Base-by-base conservation (phyloP, 2,888 invertebrate genomes). In the Papilio elwesi region DNA sequence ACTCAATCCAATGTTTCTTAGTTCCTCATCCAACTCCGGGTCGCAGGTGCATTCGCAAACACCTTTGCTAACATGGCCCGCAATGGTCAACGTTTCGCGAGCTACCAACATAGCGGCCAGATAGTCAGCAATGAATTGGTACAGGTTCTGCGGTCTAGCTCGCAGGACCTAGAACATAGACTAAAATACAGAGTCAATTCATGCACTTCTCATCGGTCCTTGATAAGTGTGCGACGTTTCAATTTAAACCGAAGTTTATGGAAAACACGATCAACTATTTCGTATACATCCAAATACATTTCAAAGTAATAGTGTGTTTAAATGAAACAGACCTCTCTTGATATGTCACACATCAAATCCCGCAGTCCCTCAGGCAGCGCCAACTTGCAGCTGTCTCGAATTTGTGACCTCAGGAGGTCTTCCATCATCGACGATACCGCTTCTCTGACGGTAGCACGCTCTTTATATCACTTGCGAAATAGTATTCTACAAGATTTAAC, bases 341-440 rank as follows among this genome's bases (percentile, higher is more conserved):
- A 95, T 76, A 97, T 96, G 84, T 97, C 97, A 63, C 94, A 91
- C 91, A 97, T 95, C 62, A 97, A 85, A 81, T 97, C 97, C 8
- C 94, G 91, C 6, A 97, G 86, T 0, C 97, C 97, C 70, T 96
- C 94, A 0, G 97, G 97, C 38, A 96, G 84, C 8, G 85, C 85
- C 9, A 91, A 73, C 10, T 77, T 84, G 59, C 88, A 88, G 52
- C 78, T 84, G 0, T 85, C 81, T 2, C 75, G 75, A 70, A 90
- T 87, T 77, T 90, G 88, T 0, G 83, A 78, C 57, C 81, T 77
- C 6, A 87, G 66, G 75, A 88, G 82, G 79, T 87, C 81, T 6
- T 82, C 79, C 88, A 88, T 90, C 7, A 11, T 71, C 11, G 2
- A 15, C 38, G 36, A 43, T 36, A 11, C 26, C 38, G 6, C 38